Percentiles rank a stretch among this genome's conserved stretches.
These are phyloP conservation scores for Harpagifer antarcticus DNA, from an alignment of 2,797 vertebrate species.

Conservation along the genomic window DNA sequence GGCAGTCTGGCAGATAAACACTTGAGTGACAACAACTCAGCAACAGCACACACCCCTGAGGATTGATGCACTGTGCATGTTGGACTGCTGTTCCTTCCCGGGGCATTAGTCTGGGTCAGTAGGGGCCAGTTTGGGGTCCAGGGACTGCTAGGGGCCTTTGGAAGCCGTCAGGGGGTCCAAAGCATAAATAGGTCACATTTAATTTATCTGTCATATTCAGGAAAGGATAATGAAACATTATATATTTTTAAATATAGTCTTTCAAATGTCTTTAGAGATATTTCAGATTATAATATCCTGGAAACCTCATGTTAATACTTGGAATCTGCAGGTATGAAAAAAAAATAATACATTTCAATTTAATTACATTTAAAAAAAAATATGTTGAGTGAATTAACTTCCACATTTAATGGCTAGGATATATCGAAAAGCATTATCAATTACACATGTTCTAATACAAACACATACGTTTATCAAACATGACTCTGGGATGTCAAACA, in stretches of 20 bases:
- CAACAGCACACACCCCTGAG: conserved; percentile 20
- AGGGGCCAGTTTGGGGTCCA: conserved; percentile 1
- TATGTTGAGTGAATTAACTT: too few species aligned
- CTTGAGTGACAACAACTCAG: conserved; percentile 65
- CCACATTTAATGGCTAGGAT: too few species aligned
- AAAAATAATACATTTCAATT: neutral
- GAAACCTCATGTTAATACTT: neutral
- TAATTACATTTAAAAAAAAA: too few species aligned
- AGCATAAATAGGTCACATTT: conserved; percentile 9
- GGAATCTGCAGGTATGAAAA: neutral
- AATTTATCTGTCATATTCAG: neutral
- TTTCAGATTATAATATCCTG: neutral
- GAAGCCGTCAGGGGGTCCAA: neutral
- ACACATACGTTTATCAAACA: too few species aligned
- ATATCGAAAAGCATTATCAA: too few species aligned
- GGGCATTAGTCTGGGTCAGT: conserved; percentile 11
- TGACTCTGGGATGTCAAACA: neutral
- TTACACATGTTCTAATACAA: too few species aligned
- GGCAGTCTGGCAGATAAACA: conserved; percentile 61
- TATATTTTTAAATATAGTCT: neutral
- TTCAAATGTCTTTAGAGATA: neutral
- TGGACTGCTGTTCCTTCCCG: conserved; percentile 4
- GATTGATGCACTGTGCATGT: neutral
- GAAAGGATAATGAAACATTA: neutral
- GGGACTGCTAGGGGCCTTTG: conserved; percentile 4